Conservation (phyloP, 1,140 invertebrate species). For the Drosophila punjabiensis region DNA sequence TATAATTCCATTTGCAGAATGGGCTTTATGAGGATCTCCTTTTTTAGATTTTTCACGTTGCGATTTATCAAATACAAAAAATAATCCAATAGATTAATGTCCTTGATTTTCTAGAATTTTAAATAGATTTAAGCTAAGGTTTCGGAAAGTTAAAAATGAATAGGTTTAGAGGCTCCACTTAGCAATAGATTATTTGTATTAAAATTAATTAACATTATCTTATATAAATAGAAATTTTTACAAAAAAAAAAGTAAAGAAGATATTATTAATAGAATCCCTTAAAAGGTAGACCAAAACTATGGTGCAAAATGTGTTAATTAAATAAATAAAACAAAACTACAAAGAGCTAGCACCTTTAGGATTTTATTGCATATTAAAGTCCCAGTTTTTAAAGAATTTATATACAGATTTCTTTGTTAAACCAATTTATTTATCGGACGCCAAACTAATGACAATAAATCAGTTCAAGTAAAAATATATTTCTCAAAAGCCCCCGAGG, state of each 20-base stretch:
- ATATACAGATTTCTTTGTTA: not conserved
- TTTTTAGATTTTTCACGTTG: too few species aligned
- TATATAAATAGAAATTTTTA: too few species aligned
- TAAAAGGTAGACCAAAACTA: too few species aligned
- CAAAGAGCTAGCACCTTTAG: too few species aligned
- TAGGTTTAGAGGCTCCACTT: not conserved
- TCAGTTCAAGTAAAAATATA: slow-evolving; percentile 29
- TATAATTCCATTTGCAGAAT: not conserved
- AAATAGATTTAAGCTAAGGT: not conserved
- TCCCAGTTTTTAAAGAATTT: not conserved
- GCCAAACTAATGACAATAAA: slow-evolving; percentile 33
- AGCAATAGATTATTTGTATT: not conserved
- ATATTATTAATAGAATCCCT: too few species aligned
- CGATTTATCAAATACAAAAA: not conserved
- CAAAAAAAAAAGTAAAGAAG: too few species aligned
- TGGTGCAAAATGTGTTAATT: too few species aligned
- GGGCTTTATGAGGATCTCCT: not conserved
- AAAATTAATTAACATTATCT: too few species aligned
- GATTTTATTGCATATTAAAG: too few species aligned
- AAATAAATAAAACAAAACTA: too few species aligned
- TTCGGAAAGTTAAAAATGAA: not conserved
- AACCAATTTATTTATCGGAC: slow-evolving; percentile 17
- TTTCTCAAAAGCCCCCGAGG: not conserved
- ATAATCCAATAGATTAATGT: not conserved
- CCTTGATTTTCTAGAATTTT: not conserved